Percentiles rank a stretch among this genome's conserved stretches.
Conservation (phyloP, 1,140 invertebrate species). For the Centruroides vittatus region DNA sequence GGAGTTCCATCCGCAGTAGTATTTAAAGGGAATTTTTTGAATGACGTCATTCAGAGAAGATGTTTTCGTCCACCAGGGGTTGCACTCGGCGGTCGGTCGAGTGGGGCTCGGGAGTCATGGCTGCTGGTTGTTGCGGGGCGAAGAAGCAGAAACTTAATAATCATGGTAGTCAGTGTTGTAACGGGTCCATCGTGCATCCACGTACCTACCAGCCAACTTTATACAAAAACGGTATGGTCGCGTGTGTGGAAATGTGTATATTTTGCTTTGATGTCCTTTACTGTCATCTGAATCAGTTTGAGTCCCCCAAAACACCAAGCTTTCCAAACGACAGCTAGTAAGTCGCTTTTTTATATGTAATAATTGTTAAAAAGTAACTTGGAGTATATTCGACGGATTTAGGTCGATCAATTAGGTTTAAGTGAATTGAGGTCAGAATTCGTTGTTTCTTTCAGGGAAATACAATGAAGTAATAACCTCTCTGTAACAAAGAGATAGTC, state of each 20-base stretch:
- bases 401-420: too few species aligned
- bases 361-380: background rate
- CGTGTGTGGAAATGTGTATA: slow-evolving; percentile 89
- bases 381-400: too few species aligned
- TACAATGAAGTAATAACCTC: too few species aligned
- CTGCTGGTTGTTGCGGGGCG: slow-evolving; percentile 70
- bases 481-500: too few species aligned
- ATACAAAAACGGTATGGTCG: slow-evolving; percentile 40
- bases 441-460: too few species aligned
- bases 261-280: slow-evolving; percentile 97
- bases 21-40: too few species aligned
- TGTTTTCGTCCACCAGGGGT: too few species aligned
- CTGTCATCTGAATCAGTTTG: slow-evolving; percentile 79
- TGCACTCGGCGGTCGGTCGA: background rate
- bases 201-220: slow-evolving; percentile 3
- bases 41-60: too few species aligned
- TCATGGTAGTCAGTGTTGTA: slow-evolving; percentile 17
- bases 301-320: slow-evolving; percentile 70
- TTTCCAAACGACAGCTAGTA: slow-evolving; percentile 93
- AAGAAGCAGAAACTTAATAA: slow-evolving; percentile 79
- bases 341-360: slow-evolving; percentile 33
- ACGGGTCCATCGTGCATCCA: slow-evolving; percentile 8
- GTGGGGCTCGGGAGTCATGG: slow-evolving; percentile 38
- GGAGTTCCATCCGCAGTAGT: too few species aligned
- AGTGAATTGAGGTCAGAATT: too few species aligned